Base-by-base conservation (phyloP, 1,140 invertebrate species). In the Tribolium castaneum region DNA sequence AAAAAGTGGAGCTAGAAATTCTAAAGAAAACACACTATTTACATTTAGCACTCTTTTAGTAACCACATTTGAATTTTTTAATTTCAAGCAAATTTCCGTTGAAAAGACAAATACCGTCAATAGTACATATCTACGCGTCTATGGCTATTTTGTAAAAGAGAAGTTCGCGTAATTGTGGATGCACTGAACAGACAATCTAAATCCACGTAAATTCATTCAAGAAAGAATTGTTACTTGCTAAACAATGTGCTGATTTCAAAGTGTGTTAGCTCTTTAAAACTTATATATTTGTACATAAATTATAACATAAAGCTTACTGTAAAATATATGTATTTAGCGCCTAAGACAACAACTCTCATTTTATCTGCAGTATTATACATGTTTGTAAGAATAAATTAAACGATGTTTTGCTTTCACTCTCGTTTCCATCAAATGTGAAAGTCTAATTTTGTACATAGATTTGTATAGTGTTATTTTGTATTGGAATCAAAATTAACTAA, bases 291-390 rank as follows among this genome's bases (percentile, higher is more conserved):
- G 73, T 75, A 75, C 73, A 75, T 75, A 75, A 54, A 75, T 73
- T 73, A 75, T 59, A 75, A 25, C 39, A 59, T 59, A 75, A 76
- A 62, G 75, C 75, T 76, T 76, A 70, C 19, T 76, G 75, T 76
- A 76, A 76, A 70, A 70, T 76, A 76, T 62, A 76, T 76, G 56
- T 76, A 76, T 62, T 66, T 76, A 76, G 75, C 35, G 52, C 73
- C 52, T 75, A 59, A 62, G 52, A 59, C 19, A 59, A 75, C 14
- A 66, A 66, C 30, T 66, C 52, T 73, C 71, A 73, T 73, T 73
- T 73, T 73, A 73, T 73, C 71, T 54, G 71, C 71, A 51, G 52
- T 52, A 73, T 73, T 54, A 73, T 73, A 73, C 49, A 73, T 73
- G 71, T 73, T 73, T 73, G 34, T 73, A 73, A 73, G 13, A 66